Percentiles rank a stretch among this genome's conserved stretches.
Evolutionary conservation across 2,797 vertebrate genomes (phyloP).

Genomic region (Diplodus puntazzo): DNA sequence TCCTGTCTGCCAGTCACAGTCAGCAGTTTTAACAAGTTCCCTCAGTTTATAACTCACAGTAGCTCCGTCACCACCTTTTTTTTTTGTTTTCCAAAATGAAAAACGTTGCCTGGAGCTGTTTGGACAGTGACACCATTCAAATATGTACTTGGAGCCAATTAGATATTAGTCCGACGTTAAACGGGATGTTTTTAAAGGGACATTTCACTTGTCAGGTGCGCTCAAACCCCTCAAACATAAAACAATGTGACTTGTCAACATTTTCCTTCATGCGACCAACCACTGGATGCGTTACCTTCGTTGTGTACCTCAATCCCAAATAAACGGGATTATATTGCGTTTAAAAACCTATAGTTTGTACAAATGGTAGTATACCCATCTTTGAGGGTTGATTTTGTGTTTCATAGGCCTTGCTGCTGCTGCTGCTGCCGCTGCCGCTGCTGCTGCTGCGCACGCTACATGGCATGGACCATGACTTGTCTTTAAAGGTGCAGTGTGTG

Average conservation of each 20-base stretch:
- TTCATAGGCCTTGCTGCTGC: slow-evolving; percentile 50
- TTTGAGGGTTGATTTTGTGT: slow-evolving; percentile 39
- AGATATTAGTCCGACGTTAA: slow-evolving; percentile 23
- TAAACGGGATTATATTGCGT: slow-evolving; percentile 51
- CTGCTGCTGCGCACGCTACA: slow-evolving; percentile 16
- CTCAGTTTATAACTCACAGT: background rate
- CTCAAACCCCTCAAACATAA: slow-evolving; percentile 20
- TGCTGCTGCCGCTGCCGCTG: slow-evolving; percentile 35
- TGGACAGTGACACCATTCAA: slow-evolving; percentile 30
- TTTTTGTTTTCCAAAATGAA: slow-evolving; percentile 6
- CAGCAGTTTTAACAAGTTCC: slow-evolving; percentile 28
- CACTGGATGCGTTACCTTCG: slow-evolving; percentile 46
- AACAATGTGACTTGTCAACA: slow-evolving; percentile 3
- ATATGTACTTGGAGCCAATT: slow-evolving; percentile 45
- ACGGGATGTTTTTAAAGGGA: slow-evolving; percentile 53
- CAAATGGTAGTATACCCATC: slow-evolving; percentile 38
- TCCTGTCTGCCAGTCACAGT: slow-evolving; percentile 36
- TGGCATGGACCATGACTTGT: slow-evolving; percentile 46
- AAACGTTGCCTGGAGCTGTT: slow-evolving; percentile 32
- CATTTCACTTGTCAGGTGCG: slow-evolving; percentile 32
- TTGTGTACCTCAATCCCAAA: slow-evolving; percentile 60
- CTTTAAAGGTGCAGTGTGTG: slow-evolving; percentile 7
- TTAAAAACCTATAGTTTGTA: slow-evolving; percentile 46
- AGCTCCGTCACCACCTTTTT: background rate
- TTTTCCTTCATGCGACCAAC: slow-evolving; percentile 40